Evolutionary conservation across 2,113 vertebrate genomes (phyloP).

Genomic region (Struthidea cinerea): DNA sequence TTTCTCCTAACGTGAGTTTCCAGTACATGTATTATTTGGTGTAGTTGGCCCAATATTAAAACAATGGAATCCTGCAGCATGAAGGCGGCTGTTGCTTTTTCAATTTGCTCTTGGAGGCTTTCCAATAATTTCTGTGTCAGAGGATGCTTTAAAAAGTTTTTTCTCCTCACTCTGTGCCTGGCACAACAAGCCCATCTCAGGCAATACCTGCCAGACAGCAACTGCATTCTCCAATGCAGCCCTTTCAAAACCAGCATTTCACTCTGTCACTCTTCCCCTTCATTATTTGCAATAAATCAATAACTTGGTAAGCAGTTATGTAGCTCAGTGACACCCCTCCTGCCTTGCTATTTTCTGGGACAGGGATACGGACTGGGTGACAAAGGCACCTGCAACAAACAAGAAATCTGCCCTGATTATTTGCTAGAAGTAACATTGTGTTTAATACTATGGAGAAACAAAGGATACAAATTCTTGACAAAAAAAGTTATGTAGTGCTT

Average conservation of each 20-base stretch:
- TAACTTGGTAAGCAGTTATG: background rate
- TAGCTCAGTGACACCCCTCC: background rate
- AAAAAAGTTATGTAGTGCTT: background rate
- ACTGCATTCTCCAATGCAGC: background rate
- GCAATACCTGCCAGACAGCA: constrained; percentile 19
- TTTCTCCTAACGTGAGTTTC: constrained; percentile 1
- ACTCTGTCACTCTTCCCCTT: background rate
- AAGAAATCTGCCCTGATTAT: background rate
- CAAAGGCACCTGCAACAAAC: background rate
- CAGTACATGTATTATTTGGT: constrained; percentile 18
- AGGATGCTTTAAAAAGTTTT: constrained; percentile 33
- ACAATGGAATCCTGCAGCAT: constrained; percentile 40
- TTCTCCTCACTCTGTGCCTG: background rate
- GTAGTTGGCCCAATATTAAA: constrained; percentile 27
- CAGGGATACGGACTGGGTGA: background rate
- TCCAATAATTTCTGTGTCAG: constrained; percentile 52
- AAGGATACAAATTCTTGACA: background rate
- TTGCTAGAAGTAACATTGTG: background rate
- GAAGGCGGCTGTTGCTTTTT: constrained; percentile 36
- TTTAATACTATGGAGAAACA: background rate
- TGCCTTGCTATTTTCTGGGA: background rate
- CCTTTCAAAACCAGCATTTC: background rate
- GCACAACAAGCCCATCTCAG: background rate
- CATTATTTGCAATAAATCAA: background rate
- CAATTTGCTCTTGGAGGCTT: constrained; percentile 44